Evolutionary conservation across 2,113 vertebrate genomes (phyloP), one percentile per base, ranked within the genome.

Genomic region (Theristicus caerulescens): DNA sequence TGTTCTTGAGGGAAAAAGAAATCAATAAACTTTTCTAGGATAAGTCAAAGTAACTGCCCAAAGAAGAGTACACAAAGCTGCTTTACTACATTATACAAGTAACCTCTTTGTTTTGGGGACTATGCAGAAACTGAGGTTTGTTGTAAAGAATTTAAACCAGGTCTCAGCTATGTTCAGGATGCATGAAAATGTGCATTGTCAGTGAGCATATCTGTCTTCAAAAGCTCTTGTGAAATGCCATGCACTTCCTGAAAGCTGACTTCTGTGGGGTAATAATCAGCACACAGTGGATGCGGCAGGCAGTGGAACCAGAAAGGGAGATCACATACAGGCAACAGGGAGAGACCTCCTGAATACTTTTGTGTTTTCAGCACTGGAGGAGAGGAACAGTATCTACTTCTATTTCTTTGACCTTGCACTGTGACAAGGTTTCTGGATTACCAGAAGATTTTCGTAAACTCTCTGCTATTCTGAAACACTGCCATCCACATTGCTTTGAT

Each of bases 221-320:
- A 66, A 84, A 88, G 18, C 13, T 44, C 11, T 42, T 73, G 10
- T 57, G 72, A 62, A 93, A 74, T 22, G 38, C 5, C 3, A 2
- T 0, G 0, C 3, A 16, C 7, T 51, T 81, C 42, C 46, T 74
- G 22, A 62, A 77, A 80, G 9, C 14, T 77, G 49, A 40, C 7
- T 77, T 72, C 7, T 12, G 11, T 27, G 17, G 4, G 5, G 7
- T 27, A 34, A n/a, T 22, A 29, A 61, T 81, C 42, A 51, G 20
- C 29, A 38, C 31, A 44, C 0, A 2, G 11, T 40, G 38, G 16
- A 34, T 66, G 21, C 2, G 0, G 14, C 6, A 7, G 7, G 5
- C 32, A 87, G 10, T 20, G 38, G n/a, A 79, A 74, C 7, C 18
- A 72, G 21, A 69, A 93, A 47, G 7, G 2, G 4, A 79, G 17